Percentiles rank a stretch among this genome's conserved stretches.
Conservation (phyloP, 1,140 invertebrate species). For the Coelopa frigida region DNA sequence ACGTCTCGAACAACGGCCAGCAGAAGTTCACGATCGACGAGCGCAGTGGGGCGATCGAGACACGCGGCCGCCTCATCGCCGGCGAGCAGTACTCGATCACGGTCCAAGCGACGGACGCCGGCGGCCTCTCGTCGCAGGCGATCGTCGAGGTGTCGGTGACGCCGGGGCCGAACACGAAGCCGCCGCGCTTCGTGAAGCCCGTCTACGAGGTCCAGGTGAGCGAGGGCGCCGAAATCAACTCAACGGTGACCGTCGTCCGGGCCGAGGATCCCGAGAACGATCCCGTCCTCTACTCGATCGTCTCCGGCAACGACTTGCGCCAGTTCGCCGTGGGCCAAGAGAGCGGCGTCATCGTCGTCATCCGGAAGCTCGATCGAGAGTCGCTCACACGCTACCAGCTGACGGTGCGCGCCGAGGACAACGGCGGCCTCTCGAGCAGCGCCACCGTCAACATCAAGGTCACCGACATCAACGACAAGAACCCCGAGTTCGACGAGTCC, state of each 20-base stretch:
- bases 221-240: constrained; percentile 78
- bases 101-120: constrained; percentile 67
- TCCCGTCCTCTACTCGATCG: constrained; percentile 73
- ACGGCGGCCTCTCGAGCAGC: constrained; percentile 70
- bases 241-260: constrained; percentile 68
- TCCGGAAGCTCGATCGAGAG: constrained; percentile 76
- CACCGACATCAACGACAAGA: constrained; percentile 86
- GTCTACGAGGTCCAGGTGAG: constrained; percentile 81
- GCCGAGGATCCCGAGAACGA: constrained; percentile 84
- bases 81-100: constrained; percentile 85
- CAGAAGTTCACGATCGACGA: constrained; percentile 79
- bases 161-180: constrained; percentile 76
- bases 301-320: constrained; percentile 75
- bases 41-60: constrained; percentile 67
- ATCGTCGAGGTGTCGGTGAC: constrained; percentile 76
- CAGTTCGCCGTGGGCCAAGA: constrained; percentile 78
- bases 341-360: constrained; percentile 74
- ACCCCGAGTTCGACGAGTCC: constrained; percentile 68
- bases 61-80: constrained; percentile 68
- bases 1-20: constrained; percentile 81
- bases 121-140: constrained; percentile 65
- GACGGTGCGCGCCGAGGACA: constrained; percentile 79
- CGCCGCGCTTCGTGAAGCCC: constrained; percentile 70
- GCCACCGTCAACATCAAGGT: constrained; percentile 81
- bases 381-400: constrained; percentile 77